phyloP scores from a whole-genome alignment of 2,113 vertebrate species.

The Heterocephalus glaber region DNA sequence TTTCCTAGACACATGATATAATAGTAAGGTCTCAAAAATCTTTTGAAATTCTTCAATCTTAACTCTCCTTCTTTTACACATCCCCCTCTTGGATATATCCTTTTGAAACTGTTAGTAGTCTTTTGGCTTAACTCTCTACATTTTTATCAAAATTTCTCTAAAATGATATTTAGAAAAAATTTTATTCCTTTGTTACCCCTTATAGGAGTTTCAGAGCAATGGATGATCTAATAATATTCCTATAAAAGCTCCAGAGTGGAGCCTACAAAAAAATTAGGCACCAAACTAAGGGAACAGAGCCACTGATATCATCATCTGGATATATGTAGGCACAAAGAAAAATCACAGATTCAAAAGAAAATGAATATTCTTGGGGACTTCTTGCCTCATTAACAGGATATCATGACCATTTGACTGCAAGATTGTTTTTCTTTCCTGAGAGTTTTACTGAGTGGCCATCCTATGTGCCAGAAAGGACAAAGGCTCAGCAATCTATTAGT shows the following conservation, averaged over 20 bases:
- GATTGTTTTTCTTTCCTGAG: not conserved
- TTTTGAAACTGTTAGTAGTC: not conserved
- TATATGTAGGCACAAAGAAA: not conserved
- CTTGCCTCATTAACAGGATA: not conserved
- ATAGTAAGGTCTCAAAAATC: not conserved
- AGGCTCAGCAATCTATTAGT: not conserved
- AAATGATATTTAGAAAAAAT: not conserved
- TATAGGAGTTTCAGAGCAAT: not conserved
- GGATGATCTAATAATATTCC: not conserved
- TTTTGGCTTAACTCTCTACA: not conserved
- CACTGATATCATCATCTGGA: not conserved
- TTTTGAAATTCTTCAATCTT: not conserved
- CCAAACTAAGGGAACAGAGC: rapidly evolving
- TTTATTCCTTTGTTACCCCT: not conserved
- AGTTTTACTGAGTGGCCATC: not conserved
- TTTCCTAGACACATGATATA: not conserved
- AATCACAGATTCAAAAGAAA: not conserved
- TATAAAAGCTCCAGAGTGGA: not conserved
- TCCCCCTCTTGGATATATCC: not conserved
- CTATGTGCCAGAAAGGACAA: not conserved
- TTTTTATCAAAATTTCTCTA: not conserved
- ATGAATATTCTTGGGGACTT: not conserved
- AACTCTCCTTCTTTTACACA: not conserved
- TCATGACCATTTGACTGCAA: not conserved
- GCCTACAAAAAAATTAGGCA: not conserved